Evolutionary conservation across 2,888 invertebrate species (phyloP).

Genomic region (Agrotis clavis): DNA sequence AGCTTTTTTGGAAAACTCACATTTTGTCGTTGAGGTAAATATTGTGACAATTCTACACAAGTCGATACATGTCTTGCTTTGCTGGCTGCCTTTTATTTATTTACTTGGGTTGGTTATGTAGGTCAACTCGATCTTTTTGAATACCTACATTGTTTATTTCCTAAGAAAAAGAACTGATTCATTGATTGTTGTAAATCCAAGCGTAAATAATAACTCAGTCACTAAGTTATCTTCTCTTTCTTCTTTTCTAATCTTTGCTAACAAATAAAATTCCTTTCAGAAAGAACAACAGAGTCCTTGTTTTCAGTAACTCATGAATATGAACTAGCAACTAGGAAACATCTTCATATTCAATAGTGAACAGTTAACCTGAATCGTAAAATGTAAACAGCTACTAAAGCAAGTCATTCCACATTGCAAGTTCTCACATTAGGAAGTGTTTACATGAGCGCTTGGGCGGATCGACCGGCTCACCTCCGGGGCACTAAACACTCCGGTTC

Average conservation of each 20-base stretch:
- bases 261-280: neutral
- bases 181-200: neutral
- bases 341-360: neutral
- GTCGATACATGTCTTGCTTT: conserved; percentile 26
- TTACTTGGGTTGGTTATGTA: conserved; percentile 22
- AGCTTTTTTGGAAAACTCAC: conserved; percentile 67
- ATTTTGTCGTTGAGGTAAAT: conserved; percentile 67
- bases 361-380: neutral
- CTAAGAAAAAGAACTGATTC: neutral
- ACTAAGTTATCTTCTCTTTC: too few relatives aligned
- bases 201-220: neutral
- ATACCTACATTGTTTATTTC: neutral
- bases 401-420: conserved; percentile 37
- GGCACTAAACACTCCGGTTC: conserved; percentile 34
- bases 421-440: conserved; percentile 48
- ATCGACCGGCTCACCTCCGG: conserved; percentile 57
- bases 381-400: conserved; percentile 13
- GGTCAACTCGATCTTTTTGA: conserved; percentile 10
- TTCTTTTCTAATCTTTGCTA: neutral
- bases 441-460: conserved; percentile 23
- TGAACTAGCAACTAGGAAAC: conserved; percentile 22
- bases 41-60: conserved; percentile 49
- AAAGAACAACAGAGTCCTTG: neutral
- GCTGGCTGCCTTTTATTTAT: conserved; percentile 24
- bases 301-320: neutral